phyloP scores from a whole-genome alignment of 2,113 vertebrate species.

The Probosciger aterrimus region DNA sequence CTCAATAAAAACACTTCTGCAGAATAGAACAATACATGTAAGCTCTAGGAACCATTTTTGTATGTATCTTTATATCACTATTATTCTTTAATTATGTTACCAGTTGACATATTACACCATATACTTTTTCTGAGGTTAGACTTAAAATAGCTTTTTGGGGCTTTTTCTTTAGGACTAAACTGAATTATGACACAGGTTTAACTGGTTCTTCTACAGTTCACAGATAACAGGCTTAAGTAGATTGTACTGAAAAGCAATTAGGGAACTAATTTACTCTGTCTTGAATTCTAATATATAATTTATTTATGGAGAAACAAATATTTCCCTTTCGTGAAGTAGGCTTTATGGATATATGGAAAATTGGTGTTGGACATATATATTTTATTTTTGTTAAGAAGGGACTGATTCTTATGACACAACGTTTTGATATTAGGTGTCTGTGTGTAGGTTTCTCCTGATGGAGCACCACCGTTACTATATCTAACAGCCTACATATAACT shows the following conservation, averaged over 20 bases:
- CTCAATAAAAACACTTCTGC: not conserved
- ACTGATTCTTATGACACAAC: not conserved
- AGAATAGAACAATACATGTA: not conserved
- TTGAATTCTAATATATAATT: not conserved
- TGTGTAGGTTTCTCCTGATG: not conserved
- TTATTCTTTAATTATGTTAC: not conserved
- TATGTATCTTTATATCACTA: not conserved
- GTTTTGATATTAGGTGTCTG: not conserved
- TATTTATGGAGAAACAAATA: slow-evolving; percentile 75
- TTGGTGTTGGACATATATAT: not conserved
- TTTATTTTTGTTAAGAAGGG: not conserved
- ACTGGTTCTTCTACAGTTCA: not conserved
- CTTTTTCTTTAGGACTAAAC: not conserved
- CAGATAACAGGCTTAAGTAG: not conserved
- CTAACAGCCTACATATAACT: not conserved
- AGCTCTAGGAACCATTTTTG: not conserved
- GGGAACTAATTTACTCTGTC: not conserved
- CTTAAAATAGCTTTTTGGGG: not conserved
- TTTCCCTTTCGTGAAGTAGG: slow-evolving; percentile 70
- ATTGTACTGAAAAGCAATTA: not conserved
- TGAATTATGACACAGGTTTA: not conserved
- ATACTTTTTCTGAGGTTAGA: not conserved
- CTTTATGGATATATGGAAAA: not conserved
- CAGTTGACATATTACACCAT: not conserved
- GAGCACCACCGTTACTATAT: not conserved